Evolutionary conservation across 2,888 invertebrate species (phyloP).

Genomic region (Diloba caeruleocephala): DNA sequence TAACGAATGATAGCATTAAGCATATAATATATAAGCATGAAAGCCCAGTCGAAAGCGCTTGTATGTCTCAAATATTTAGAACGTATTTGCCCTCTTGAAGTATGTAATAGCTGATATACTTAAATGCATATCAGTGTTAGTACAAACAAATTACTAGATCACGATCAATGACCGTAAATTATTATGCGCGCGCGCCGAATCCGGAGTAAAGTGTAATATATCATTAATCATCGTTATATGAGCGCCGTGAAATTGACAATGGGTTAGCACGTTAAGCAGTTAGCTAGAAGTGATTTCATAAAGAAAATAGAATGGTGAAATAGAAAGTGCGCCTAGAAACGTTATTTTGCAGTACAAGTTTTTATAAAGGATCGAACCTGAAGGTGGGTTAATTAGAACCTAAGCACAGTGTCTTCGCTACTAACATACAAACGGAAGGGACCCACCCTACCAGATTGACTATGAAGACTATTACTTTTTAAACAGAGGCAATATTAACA

Average conservation of each 20-base stretch:
- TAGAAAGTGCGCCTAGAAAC: background rate
- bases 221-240: slow-evolving; percentile 58
- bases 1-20: background rate
- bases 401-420: too few species aligned
- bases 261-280: slow-evolving; percentile 15
- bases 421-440: too few species aligned
- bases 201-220: slow-evolving; percentile 48
- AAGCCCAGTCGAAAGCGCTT: background rate
- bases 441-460: too few species aligned
- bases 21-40: too few species aligned
- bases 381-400: too few species aligned
- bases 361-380: too few species aligned
- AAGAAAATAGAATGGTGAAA: slow-evolving; percentile 42
- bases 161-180: slow-evolving; percentile 64
- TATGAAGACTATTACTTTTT: too few species aligned
- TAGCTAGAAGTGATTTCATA: slow-evolving; percentile 22
- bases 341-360: too few species aligned
- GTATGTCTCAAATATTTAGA: slow-evolving; percentile 42
- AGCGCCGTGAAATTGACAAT: slow-evolving; percentile 47
- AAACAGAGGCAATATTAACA: too few species aligned
- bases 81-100: slow-evolving; percentile 41
- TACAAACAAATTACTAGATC: slow-evolving; percentile 66
- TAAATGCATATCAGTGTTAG: slow-evolving; percentile 55
- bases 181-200: slow-evolving; percentile 52
- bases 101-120: slow-evolving; percentile 55